These are phyloP conservation scores for Pherbina coryleti DNA, from an alignment of 2,888 invertebrate genomes.

Conservation along the genomic window DNA sequence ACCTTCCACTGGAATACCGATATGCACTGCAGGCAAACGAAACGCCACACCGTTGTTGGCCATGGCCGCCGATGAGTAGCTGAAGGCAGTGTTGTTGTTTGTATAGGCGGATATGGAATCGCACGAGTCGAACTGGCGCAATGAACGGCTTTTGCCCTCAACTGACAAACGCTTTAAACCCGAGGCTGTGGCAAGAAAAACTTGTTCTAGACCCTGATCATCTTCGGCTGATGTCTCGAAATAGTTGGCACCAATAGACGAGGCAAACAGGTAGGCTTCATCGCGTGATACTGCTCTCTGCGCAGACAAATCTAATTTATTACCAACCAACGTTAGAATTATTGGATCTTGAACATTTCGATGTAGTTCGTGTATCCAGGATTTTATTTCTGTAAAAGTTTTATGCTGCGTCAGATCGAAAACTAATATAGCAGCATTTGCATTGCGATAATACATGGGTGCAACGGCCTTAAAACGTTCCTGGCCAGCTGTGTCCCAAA, in stretches of 20 bases:
- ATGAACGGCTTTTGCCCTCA: constrained; percentile 71
- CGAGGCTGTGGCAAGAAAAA: constrained; percentile 78
- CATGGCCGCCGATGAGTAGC: constrained; percentile 55
- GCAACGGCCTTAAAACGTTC: constrained; percentile 86
- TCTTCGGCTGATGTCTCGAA: constrained; percentile 87
- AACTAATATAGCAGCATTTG: constrained; percentile 88
- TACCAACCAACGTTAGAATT: constrained; percentile 85
- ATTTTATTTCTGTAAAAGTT: constrained; percentile 83
- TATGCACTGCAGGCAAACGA: constrained; percentile 65
- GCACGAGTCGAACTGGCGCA: constrained; percentile 75
- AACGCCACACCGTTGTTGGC: constrained; percentile 55
- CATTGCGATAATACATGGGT: constrained; percentile 94
- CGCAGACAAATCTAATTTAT: constrained; percentile 83
- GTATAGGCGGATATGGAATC: constrained; percentile 69
- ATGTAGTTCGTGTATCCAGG: constrained; percentile 86
- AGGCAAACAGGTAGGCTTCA: constrained; percentile 83
- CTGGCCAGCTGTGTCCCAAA: constrained; percentile 70
- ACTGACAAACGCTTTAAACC: constrained; percentile 74
- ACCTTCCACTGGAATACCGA: constrained; percentile 70
- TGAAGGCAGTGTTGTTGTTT: constrained; percentile 61
- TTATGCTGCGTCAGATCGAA: constrained; percentile 85
- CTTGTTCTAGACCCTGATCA: constrained; percentile 82
- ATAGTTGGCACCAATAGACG: constrained; percentile 85
- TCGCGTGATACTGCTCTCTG: constrained; percentile 75
- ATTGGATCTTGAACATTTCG: constrained; percentile 84